phyloP scores from a whole-genome alignment of 2,113 vertebrate genomes.

The Tyto alba region DNA sequence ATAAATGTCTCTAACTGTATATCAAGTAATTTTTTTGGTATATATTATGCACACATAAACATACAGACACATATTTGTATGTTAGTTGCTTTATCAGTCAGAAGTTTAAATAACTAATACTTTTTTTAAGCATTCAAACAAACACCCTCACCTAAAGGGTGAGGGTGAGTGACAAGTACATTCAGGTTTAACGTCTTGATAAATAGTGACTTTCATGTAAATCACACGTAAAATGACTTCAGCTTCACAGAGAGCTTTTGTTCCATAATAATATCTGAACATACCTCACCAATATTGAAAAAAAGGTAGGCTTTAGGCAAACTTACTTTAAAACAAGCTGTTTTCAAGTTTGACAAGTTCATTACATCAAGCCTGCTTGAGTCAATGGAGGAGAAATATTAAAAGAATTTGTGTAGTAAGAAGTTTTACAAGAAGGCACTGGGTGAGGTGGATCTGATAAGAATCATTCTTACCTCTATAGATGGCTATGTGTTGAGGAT shows the following conservation, averaged over 20 bases:
- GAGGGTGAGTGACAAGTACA: not conserved
- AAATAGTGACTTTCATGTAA: not conserved
- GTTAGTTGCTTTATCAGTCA: not conserved
- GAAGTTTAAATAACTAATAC: not conserved
- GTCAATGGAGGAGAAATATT: not conserved
- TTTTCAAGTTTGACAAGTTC: not conserved
- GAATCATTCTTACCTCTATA: not conserved
- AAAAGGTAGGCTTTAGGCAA: not conserved
- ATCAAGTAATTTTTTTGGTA: not conserved
- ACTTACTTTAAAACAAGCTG: not conserved
- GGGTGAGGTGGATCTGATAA: not conserved
- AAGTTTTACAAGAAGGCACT: not conserved
- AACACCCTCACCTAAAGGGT: no score
- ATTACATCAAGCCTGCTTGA: not conserved
- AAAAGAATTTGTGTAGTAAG: not conserved
- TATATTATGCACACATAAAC: not conserved
- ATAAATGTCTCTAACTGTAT: not conserved
- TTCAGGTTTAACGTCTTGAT: not conserved
- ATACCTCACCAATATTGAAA: not conserved
- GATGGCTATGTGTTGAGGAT: not conserved
- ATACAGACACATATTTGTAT: fast-evolving
- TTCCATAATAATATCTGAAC: not conserved
- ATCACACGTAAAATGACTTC: fast-evolving
- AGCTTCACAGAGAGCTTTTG: not conserved
- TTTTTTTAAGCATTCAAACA: not conserved